Base-by-base conservation (phyloP, 2,888 invertebrate species). In the Lissocephala sabroskyi region DNA sequence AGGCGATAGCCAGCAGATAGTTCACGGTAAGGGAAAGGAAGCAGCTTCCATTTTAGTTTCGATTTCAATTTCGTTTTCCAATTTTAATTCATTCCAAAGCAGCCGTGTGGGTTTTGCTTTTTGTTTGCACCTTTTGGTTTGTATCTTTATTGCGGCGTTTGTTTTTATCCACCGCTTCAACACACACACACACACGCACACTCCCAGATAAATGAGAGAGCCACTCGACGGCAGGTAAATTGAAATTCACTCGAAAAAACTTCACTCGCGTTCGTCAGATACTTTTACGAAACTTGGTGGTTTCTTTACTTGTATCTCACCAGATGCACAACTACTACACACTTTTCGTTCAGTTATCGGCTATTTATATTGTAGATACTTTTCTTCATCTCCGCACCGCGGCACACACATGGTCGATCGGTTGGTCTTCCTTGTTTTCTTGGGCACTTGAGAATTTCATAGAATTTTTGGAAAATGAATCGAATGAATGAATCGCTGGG, bases 71-170 rank as follows among this genome's bases (percentile, higher is more conserved):
- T 32, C 18, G 10, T 36, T 2, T 14, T 41, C 23, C 13, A 36
- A 16, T 6, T 10, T 16, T 36, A 11, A 14, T n/a, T 33, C n/a
- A n/a, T n/a, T n/a, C n/a, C n/a, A n/a, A n/a, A n/a, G n/a, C n/a
- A n/a, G n/a, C n/a, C n/a, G n/a, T 33, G 16, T 9, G 13, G 9
- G 11, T 28, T 46, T 54, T 49, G 59, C 65, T 76, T 33, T 62
- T 73, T 63, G 56, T 63, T 70, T 58, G 56, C 58, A 63, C 60
- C 62, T 75, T 73, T 73, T 75, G 51, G 43, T 44, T 45, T 66
- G 62, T 73, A 78, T 68, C 70, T 79, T 76, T 79, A 78, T 78
- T 60, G 52, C 42, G 37, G 40, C 52, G 56, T 77, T 77, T 77
- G 76, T 76, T 76, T 76, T 79, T 73, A 65, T 76, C 73, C 43